Evolutionary conservation across 2,113 vertebrate species (phyloP), one percentile per base, ranked within the genome.

Genomic region (Ardeotis arabs): DNA sequence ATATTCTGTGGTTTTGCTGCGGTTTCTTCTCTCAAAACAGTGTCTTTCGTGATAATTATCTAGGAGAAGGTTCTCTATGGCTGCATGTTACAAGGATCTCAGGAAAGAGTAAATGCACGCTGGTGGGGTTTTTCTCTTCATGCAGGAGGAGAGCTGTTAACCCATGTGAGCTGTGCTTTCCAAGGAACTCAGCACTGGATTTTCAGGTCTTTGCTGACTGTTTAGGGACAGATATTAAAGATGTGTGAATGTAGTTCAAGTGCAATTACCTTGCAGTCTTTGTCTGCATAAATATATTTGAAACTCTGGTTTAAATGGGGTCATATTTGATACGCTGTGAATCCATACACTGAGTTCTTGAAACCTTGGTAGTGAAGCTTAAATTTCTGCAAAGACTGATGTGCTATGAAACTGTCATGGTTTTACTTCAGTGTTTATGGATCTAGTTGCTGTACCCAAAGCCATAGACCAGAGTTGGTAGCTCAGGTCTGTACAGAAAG

Each of bases 81-180:
- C 39, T 74, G 3, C 1, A 0, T 33, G 35, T 41, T 41, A 4
- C 22, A 3, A 10, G 29, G 31, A 4, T 59, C 1, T 68, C 50
- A 1, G 12, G 31, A 3, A 63, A 31, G n/a, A 16, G 12, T 21
- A 5, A 4, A 3, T 11, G 25, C 3, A 5, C 0, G 0, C 62
- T 21, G 27, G 14, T 22, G 27, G n/a, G 50, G 44, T 59, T 50
- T 49, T 53, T 33, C 53, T 68, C 16, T 18, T 59, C 1, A 0
- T 29, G 2, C 10, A 23, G 59, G 29, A 44, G 29, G 14, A 24
- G 33, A 66, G 39, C 74, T 33, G 7, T 12, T 24, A 12, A 52
- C 29, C 53, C 8, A 23, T 37, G 13, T 0, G 0, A 39, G 58
- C 44, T 45, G 9, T 53, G 59, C 50, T 74, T 33, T 28, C 64